Evolutionary conservation across 2,113 vertebrate genomes (phyloP).

Genomic region (Climacteris rufus): DNA sequence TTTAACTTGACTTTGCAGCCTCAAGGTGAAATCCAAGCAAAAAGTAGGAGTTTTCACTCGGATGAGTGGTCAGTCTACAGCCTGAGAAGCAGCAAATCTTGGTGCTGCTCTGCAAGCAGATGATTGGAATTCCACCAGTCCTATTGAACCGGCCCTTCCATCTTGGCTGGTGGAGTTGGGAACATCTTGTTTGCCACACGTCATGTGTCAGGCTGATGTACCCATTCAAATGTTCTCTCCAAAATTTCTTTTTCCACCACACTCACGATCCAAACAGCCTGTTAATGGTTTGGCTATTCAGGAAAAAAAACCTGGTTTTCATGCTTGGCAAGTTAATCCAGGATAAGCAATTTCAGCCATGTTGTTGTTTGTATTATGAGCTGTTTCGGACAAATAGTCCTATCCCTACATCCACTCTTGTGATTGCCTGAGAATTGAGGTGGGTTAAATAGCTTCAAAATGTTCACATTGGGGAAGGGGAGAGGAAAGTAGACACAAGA

Average conservation of each 20-base stretch:
- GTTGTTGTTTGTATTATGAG: neutral
- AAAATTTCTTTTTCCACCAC: neutral
- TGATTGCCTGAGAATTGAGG: neutral
- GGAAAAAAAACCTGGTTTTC: neutral
- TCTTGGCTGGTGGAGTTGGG: neutral
- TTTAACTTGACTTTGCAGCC: neutral
- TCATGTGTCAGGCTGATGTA: neutral
- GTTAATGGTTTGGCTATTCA: slow-evolving; percentile 29
- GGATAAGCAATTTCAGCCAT: neutral
- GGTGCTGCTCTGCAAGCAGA: neutral
- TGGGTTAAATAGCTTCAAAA: neutral
- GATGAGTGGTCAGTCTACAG: neutral
- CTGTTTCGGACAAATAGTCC: neutral
- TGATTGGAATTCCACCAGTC: neutral
- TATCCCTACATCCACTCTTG: neutral
- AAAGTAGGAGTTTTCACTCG: neutral
- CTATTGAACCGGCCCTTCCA: neutral
- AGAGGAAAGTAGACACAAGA: neutral
- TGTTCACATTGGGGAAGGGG: neutral
- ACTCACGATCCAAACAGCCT: neutral
- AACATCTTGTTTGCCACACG: neutral
- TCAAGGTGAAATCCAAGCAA: neutral
- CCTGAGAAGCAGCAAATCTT: neutral
- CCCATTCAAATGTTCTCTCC: neutral
- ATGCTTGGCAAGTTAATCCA: neutral